These are phyloP conservation scores for Empidonax alnorum DNA, from an alignment of 2,113 vertebrate species.

Conservation along the genomic window DNA sequence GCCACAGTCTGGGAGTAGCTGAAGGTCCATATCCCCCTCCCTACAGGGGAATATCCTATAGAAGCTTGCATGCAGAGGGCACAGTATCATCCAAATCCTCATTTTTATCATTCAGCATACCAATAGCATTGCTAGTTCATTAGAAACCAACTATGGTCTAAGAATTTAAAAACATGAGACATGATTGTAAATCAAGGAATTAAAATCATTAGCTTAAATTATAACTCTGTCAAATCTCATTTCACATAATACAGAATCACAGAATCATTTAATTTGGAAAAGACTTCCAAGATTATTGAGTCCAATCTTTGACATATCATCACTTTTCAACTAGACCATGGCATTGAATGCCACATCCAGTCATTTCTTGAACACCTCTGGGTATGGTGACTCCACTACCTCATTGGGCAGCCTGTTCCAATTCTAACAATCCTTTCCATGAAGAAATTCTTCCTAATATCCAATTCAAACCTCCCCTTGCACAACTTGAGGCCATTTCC, in stretches of 20 bases:
- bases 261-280: not conserved
- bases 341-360: not conserved
- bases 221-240: not conserved
- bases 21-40: not conserved
- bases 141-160: fast-evolving
- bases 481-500: not conserved
- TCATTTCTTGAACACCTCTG: not conserved
- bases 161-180: not conserved
- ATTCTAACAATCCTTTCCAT: not conserved
- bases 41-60: not conserved
- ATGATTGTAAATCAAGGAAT: not conserved
- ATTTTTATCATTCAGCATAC: not conserved
- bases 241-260: not conserved
- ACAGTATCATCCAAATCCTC: not conserved
- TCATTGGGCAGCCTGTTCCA: not conserved
- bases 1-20: not conserved
- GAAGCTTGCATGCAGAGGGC: not conserved
- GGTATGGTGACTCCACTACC: not conserved
- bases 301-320: not conserved
- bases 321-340: not conserved
- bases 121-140: not conserved
- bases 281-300: not conserved
- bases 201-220: not conserved
- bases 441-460: not conserved
- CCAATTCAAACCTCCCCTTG: not conserved